A percentile compares a stretch with the other conserved stretches of the same genome.
Evolutionary conservation across 2,797 vertebrate genomes (phyloP).

Genomic region (Parambassis ranga): DNA sequence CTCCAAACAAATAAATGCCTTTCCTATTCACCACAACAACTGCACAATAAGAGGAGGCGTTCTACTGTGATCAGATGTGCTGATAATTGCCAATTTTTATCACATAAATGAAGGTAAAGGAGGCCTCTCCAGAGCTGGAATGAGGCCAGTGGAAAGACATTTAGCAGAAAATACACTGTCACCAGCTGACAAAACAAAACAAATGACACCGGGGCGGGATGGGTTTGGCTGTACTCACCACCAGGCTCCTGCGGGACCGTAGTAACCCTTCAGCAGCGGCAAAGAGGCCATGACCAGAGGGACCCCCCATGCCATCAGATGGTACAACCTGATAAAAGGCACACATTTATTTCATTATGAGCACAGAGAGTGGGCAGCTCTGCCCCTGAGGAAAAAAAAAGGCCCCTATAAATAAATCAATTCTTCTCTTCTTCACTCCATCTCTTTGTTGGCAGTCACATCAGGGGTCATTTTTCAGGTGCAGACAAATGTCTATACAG

Average conservation of each 20-base stretch:
- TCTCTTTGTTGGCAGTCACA: constrained; percentile 35
- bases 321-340: constrained; percentile 74
- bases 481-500: constrained; percentile 47
- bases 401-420: constrained; percentile 29
- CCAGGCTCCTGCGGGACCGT: constrained; percentile 82
- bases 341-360: constrained; percentile 49
- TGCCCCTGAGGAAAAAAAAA: constrained; percentile 16
- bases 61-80: constrained; percentile 59
- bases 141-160: constrained; percentile 30
- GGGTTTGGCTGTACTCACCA: constrained; percentile 63
- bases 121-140: constrained; percentile 28
- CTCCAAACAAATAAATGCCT: constrained; percentile 63
- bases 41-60: constrained; percentile 1
- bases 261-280: constrained; percentile 79
- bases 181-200: constrained; percentile 13
- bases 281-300: constrained; percentile 79
- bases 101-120: constrained; percentile 50
- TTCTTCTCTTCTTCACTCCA: constrained; percentile 34
- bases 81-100: constrained; percentile 75
- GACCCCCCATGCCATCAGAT: constrained; percentile 78
- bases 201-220: not conserved
- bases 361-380: constrained; percentile 6
- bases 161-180: constrained; percentile 24
- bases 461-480: constrained; percentile 59
- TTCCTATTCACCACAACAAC: constrained; percentile 31